phyloP scores from a whole-genome alignment of 1,140 invertebrate genomes.

The Bradynema listronoti region DNA sequence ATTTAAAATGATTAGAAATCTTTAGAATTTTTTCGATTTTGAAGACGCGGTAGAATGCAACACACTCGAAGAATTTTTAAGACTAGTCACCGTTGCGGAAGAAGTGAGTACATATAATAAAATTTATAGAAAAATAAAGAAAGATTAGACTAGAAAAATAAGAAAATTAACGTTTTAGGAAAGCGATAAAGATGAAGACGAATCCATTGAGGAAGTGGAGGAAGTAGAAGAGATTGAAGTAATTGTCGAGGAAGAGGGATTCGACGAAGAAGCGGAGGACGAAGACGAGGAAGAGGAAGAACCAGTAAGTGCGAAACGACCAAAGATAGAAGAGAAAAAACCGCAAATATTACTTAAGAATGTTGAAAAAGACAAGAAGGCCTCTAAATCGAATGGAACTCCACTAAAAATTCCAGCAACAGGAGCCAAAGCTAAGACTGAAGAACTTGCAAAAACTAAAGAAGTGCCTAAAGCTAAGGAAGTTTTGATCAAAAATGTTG shows the following conservation, averaged over 20 bases:
- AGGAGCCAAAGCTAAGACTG: no score
- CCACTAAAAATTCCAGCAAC: no score
- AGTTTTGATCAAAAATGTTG: no score
- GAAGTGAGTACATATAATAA: neutral
- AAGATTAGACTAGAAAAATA: neutral
- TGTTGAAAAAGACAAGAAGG: no score
- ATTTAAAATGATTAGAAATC: neutral
- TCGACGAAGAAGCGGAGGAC: constrained; percentile 27
- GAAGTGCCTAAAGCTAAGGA: no score
- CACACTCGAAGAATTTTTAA: constrained; percentile 25
- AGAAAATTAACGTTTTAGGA: neutral
- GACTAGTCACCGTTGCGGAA: constrained; percentile 22
- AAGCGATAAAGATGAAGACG: neutral
- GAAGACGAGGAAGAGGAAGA: constrained; percentile 29
- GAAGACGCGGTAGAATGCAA: constrained; percentile 32
- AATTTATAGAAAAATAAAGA: no score
- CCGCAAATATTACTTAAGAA: no score
- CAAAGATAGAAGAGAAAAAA: constrained; percentile 3
- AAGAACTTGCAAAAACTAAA: no score
- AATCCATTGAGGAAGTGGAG: neutral
- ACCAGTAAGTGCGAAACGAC: neutral
- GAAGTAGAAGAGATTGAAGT: constrained; percentile 12
- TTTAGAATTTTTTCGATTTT: constrained; percentile 31
- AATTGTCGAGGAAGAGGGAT: neutral
- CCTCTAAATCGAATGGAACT: no score